phyloP scores from a whole-genome alignment of 2,888 invertebrate species.

The Scaeva pyrastri region DNA sequence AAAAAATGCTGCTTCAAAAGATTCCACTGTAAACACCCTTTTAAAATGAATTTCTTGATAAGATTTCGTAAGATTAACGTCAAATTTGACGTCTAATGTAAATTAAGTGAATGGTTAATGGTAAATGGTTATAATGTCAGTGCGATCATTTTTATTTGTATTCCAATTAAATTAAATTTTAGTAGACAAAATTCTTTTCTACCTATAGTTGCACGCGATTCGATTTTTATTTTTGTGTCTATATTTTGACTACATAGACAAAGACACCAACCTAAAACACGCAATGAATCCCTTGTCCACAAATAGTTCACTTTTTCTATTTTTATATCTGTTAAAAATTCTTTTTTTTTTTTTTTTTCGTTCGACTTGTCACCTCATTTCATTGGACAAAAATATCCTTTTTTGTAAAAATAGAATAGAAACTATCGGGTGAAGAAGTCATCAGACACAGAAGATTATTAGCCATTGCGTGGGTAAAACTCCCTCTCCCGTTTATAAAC shows the following conservation, averaged over 20 bases:
- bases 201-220: slow-evolving; percentile 13
- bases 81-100: too few species aligned
- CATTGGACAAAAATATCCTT: slow-evolving; percentile 13
- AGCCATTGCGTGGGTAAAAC: slow-evolving; percentile 35
- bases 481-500: not conserved
- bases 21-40: too few species aligned
- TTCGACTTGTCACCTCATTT: slow-evolving; percentile 10
- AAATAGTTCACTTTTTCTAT: slow-evolving; percentile 21
- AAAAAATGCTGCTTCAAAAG: too few species aligned
- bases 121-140: too few species aligned
- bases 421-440: slow-evolving; percentile 10
- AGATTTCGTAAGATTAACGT: too few species aligned
- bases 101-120: not conserved
- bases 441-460: slow-evolving; percentile 15
- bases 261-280: slow-evolving; percentile 17
- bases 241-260: slow-evolving; percentile 21
- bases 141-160: not conserved
- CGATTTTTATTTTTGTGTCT: not conserved
- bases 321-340: not conserved
- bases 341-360: not conserved
- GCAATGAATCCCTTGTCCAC: not conserved
- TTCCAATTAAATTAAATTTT: not conserved
- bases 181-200: not conserved
- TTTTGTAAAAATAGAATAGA: slow-evolving; percentile 18
- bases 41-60: too few species aligned